Base-by-base conservation (phyloP, 2,797 vertebrate species). In the Apodemus agrarius region DNA sequence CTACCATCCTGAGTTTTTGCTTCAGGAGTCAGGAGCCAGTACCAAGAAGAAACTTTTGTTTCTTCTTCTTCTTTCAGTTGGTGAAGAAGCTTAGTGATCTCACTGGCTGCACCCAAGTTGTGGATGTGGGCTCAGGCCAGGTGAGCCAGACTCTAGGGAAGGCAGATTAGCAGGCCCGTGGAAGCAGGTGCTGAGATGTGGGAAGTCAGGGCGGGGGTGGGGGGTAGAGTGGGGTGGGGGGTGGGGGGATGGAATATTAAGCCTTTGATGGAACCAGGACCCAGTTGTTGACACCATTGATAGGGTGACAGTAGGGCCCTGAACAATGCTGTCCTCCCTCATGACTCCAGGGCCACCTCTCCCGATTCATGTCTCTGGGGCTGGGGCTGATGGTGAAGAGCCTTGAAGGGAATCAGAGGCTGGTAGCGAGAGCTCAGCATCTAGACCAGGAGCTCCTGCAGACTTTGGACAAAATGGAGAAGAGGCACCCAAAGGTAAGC, bases 61-160 rank as follows among this genome's bases (percentile, higher is more conserved):
- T 87, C 43, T 19, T 87, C 43, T 19, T 87, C 21, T 43, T 94
- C 80, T 93, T 88, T 1, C 98, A 99, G 99, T 94, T 99, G 97
- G 99, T 99, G 63, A 99, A 98, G 97, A 97, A 98, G 59, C 98
- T 99, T 59, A 99, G 99, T 97, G 98, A 98, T 7, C 97, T 98
- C 95, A 99, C 99, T 0, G 96, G 96, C 89, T 99, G 99, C 89
- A 96, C 95, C 94, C 97, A 78, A 0, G 99, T 99, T 96, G 99
- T 99, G 96, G 99, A 99, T 1, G 98, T 99, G 0, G 99, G 99
- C 29, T 99, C 99, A 14, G 99, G 99, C 94, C 99, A 99, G 99
- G 99, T 99, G 98, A 91, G 97, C 43, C 91, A 52, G 67, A 91
- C n/a, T 26, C 67, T n/a, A 49, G 79, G 40, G 54, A 87, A 80